Evolutionary conservation across 1,140 invertebrate species (phyloP).

Genomic region (Pogonognathellus flavescens): DNA sequence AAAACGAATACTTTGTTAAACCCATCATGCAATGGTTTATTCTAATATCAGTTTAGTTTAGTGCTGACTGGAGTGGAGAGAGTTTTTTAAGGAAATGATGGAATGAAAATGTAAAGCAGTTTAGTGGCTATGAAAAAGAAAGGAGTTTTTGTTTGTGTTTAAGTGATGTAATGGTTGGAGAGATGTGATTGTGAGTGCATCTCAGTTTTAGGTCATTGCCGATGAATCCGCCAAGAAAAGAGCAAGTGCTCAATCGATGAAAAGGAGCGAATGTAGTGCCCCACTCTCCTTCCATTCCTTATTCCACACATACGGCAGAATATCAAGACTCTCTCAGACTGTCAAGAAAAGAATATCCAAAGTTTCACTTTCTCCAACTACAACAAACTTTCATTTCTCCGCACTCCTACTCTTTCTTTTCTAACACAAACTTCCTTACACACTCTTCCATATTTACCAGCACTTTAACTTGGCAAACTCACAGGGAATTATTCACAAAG

Average conservation of each 20-base stretch:
- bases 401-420: background rate
- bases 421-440: background rate
- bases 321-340: background rate
- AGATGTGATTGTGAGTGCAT: background rate
- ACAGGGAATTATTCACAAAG: too few species aligned
- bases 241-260: conserved; percentile 44
- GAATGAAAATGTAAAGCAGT: background rate
- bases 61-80: too few species aligned
- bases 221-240: conserved; percentile 25
- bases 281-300: background rate
- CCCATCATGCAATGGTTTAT: too few species aligned
- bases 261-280: conserved; percentile 28
- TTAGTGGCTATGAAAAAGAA: background rate
- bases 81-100: too few species aligned
- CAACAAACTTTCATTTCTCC: background rate
- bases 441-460: too few species aligned
- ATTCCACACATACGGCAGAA: background rate
- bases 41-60: too few species aligned
- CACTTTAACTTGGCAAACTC: too few species aligned
- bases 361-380: background rate
- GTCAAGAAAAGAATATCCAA: background rate
- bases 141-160: background rate
- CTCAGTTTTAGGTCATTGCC: conserved; percentile 47
- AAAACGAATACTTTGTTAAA: too few species aligned
- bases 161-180: background rate